Evolutionary conservation across 1,140 invertebrate species (phyloP).

Genomic region (Ceratina japonica): DNA sequence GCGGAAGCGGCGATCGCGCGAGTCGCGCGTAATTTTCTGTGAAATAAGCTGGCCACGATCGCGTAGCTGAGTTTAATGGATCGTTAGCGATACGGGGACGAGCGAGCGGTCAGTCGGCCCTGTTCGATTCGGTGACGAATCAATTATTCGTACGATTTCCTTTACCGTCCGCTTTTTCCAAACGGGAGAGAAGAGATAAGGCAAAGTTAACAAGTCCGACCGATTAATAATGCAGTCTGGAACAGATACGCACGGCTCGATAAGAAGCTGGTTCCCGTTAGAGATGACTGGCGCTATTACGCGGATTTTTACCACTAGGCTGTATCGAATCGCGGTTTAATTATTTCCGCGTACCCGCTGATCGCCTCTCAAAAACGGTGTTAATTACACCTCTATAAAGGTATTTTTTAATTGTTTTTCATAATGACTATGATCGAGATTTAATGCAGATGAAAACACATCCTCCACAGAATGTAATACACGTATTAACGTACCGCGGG

Average conservation of each 20-base stretch:
- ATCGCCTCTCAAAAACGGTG: background rate
- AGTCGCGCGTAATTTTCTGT: constrained; percentile 31
- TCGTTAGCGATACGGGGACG: constrained; percentile 22
- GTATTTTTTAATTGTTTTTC: no score
- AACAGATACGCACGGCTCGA: constrained; percentile 37
- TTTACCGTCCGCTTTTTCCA: background rate
- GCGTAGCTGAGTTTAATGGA: background rate
- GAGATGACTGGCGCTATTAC: constrained; percentile 62
- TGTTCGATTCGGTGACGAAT: background rate
- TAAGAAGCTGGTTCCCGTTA: constrained; percentile 62
- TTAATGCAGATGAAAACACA: background rate
- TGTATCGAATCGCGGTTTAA: constrained; percentile 59
- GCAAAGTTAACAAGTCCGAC: constrained; percentile 39
- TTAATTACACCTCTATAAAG: background rate
- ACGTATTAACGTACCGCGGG: no score
- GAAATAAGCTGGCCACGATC: constrained; percentile 23
- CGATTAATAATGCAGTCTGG: constrained; percentile 52
- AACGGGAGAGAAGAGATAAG: background rate
- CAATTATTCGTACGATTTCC: constrained; percentile 40
- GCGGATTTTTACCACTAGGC: constrained; percentile 50
- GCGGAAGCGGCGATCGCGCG: constrained; percentile 23
- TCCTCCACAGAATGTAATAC: no score
- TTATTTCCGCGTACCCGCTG: constrained; percentile 57
- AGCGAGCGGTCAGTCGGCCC: background rate
- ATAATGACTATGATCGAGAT: no score